phyloP scores from a whole-genome alignment of 2,888 invertebrate genomes.

The Zygaena filipendulae region DNA sequence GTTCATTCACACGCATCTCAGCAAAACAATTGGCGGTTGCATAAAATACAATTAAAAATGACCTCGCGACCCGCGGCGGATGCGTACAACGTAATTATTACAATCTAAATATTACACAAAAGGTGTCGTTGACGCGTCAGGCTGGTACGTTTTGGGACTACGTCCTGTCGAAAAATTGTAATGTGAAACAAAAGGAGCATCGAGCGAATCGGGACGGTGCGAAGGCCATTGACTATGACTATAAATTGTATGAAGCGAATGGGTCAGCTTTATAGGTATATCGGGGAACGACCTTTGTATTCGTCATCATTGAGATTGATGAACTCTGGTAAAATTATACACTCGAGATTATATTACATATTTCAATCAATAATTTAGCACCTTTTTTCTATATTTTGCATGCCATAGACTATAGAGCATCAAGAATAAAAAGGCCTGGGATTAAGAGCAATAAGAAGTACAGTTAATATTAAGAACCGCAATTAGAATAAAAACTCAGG shows the following conservation, averaged over 20 bases:
- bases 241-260: conserved; percentile 24
- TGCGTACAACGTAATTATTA: conserved; percentile 25
- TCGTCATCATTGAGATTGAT: conserved; percentile 5
- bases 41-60: conserved; percentile 54
- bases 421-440: no score
- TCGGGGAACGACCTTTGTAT: conserved; percentile 51
- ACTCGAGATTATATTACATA: no score
- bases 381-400: no score
- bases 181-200: conserved; percentile 55
- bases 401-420: no score
- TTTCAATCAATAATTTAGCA: no score
- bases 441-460: no score
- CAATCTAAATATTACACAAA: conserved; percentile 20
- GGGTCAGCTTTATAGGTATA: conserved; percentile 34
- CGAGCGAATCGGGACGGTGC: conserved; percentile 48
- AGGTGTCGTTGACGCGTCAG: conserved; percentile 45
- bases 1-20: conserved; percentile 49
- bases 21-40: conserved; percentile 51
- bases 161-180: conserved; percentile 18
- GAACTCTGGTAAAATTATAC: neutral
- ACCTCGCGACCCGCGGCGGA: conserved; percentile 49
- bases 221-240: conserved; percentile 58
- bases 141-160: conserved; percentile 13
- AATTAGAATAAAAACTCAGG: no score
- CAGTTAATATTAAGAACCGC: no score